These are phyloP conservation scores for Coenonympha glycerion DNA, from an alignment of 2,888 invertebrate genomes.

Conservation along the genomic window DNA sequence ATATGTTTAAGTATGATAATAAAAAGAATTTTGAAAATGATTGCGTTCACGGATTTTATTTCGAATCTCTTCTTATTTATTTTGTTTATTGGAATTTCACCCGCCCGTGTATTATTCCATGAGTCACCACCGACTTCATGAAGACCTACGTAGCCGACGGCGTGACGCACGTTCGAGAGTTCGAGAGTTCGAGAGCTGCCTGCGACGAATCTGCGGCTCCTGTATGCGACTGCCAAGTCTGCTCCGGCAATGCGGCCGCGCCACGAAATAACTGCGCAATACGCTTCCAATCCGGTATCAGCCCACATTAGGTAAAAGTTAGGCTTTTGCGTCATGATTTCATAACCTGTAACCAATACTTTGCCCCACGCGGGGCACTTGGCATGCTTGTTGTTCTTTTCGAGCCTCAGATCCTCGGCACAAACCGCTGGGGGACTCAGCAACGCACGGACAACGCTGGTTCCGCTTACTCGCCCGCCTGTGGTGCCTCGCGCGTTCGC, in stretches of 20 bases:
- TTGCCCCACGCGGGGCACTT: conserved; percentile 46
- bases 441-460: conserved; percentile 5
- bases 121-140: conserved; percentile 63
- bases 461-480: conserved; percentile 7
- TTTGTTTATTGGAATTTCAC: conserved; percentile 59
- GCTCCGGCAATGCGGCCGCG: conserved; percentile 35
- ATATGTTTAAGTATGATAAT: conserved; percentile 73
- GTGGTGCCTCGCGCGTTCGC: not conserved
- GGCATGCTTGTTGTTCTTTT: conserved; percentile 61
- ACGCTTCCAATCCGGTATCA: conserved; percentile 62
- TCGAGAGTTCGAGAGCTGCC: conserved; percentile 41
- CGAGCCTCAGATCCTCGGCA: conserved; percentile 23
- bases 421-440: conserved; percentile 17
- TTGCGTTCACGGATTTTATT: conserved; percentile 49
- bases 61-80: conserved; percentile 33
- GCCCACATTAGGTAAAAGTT: conserved; percentile 71
- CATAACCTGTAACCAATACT: conserved; percentile 33
- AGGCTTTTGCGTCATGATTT: conserved; percentile 56
- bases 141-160: conserved; percentile 49
- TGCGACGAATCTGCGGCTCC: conserved; percentile 29
- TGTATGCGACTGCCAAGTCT: conserved; percentile 37
- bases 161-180: conserved; percentile 47
- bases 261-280: conserved; percentile 34
- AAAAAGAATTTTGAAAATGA: conserved; percentile 54
- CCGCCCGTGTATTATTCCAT: conserved; percentile 73